A percentile compares a stretch with the other conserved stretches of the same genome.
These are phyloP conservation scores for Acyrthosiphon pisum DNA, from an alignment of 1,140 invertebrate genomes.

Conservation along the genomic window DNA sequence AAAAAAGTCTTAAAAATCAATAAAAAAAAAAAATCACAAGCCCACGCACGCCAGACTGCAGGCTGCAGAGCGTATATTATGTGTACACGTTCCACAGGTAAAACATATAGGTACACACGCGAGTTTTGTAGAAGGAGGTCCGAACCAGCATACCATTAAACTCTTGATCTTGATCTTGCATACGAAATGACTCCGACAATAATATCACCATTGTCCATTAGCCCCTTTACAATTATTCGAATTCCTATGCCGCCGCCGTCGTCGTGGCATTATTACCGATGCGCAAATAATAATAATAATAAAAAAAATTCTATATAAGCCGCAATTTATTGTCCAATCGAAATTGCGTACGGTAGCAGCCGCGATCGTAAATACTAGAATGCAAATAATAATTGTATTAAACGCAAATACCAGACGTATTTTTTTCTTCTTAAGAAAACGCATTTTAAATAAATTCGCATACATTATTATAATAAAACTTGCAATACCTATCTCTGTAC, in stretches of 20 bases:
- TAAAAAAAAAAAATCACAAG: conserved; percentile 1
- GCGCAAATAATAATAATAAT: conserved; percentile 2
- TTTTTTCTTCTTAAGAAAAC: not conserved
- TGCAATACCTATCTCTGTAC: no score
- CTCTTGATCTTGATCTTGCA: conserved; percentile 57
- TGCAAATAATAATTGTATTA: conserved; percentile 42
- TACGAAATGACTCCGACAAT: conserved; percentile 55
- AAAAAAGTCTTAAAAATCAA: not conserved
- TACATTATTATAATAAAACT: not conserved
- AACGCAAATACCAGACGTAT: conserved; percentile 20
- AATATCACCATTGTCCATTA: conserved; percentile 55
- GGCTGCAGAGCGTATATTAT: not conserved
- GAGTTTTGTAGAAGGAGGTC: not conserved
- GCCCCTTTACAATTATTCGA: conserved; percentile 47
- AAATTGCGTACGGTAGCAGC: conserved; percentile 50
- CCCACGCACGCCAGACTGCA: conserved; percentile 36
- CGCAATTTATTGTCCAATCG: conserved; percentile 39
- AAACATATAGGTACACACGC: not conserved
- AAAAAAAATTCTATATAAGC: conserved; percentile 3
- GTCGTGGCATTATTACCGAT: conserved; percentile 36
- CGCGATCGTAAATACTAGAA: conserved; percentile 14
- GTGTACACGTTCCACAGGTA: not conserved
- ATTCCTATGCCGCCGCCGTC: not conserved
- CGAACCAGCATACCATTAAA: conserved; percentile 50
- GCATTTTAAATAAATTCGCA: not conserved